These are phyloP conservation scores for Buceros bicornis DNA, from an alignment of 2,797 vertebrate species.

Conservation along the genomic window DNA sequence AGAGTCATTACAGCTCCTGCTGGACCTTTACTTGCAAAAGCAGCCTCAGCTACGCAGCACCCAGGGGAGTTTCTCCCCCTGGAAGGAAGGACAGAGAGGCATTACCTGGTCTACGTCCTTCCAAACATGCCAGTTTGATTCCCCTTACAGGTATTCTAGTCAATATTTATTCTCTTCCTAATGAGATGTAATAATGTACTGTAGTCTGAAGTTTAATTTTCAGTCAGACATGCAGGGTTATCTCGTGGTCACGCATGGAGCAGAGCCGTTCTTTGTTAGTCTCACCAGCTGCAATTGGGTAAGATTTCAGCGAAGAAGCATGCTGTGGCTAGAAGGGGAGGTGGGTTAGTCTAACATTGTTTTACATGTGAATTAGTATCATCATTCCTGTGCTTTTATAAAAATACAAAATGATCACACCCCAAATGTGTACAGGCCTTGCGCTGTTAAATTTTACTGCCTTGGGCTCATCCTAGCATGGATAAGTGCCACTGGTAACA, in stretches of 20 bases:
- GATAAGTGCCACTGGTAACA: not conserved
- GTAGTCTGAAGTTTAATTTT: slow-evolving; percentile 29
- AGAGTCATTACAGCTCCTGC: not conserved
- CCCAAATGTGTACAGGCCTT: not conserved
- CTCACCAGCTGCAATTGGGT: not conserved
- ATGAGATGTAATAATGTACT: not conserved
- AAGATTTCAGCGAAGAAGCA: not conserved
- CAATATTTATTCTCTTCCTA: slow-evolving; percentile 38
- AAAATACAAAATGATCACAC: not conserved
- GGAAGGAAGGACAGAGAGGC: not conserved
- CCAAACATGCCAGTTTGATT: not conserved
- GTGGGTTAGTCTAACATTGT: not conserved
- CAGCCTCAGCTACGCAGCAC: not conserved
- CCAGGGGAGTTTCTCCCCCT: not conserved
- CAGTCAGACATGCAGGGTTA: slow-evolving; percentile 57
- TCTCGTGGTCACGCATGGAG: not conserved
- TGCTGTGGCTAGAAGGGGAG: not conserved
- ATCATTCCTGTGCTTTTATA: not conserved
- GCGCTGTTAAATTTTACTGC: not conserved
- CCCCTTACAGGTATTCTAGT: not conserved
- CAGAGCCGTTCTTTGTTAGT: slow-evolving; percentile 45
- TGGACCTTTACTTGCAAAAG: not conserved
- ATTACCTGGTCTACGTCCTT: not conserved
- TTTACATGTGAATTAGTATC: not conserved
- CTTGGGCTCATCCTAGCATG: not conserved